A percentile compares a stretch with the other conserved stretches of the same genome.
phyloP scores from a whole-genome alignment of 2,888 invertebrate genomes.

The Zhengitettix transpicula region DNA sequence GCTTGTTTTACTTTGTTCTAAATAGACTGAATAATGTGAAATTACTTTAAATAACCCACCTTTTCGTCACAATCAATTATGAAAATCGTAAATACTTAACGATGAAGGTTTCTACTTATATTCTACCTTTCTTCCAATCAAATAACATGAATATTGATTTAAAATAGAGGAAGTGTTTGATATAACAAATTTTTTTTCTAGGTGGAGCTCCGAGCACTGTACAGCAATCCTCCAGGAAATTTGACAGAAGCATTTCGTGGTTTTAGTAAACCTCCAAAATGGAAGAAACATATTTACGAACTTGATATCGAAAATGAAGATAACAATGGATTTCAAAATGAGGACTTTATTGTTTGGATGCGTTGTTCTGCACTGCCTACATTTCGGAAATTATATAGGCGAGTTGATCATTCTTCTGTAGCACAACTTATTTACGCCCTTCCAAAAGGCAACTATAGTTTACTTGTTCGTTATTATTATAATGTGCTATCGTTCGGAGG shows the following conservation, averaged over 20 bases:
- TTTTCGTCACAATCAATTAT: no score
- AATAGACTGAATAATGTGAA: no score
- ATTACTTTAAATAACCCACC: no score
- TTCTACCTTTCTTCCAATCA: no score
- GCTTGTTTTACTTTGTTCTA: no score
- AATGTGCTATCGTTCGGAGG: constrained; percentile 86
- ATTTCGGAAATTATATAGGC: constrained; percentile 85
- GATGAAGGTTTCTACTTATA: no score
- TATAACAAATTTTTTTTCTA: no score
- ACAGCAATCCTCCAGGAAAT: constrained; percentile 34
- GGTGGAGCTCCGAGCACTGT: no score
- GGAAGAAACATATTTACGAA: constrained; percentile 65
- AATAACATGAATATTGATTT: no score
- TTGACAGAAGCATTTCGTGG: constrained; percentile 41
- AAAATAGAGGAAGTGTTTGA: no score
- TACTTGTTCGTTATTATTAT: constrained; percentile 70
- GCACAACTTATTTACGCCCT: constrained; percentile 52
- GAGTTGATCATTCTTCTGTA: constrained; percentile 51
- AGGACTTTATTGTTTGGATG: constrained; percentile 99
- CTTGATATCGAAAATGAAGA: constrained; percentile 46
- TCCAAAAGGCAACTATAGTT: constrained; percentile 51
- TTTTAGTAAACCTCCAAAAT: constrained; percentile 67
- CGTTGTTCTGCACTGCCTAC: constrained; percentile 92
- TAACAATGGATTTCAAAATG: constrained; percentile 92
- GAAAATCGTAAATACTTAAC: no score